A percentile compares a stretch with the other conserved stretches of the same genome.
Evolutionary conservation across 2,888 invertebrate species (phyloP).

Genomic region (Polietes domitor): DNA sequence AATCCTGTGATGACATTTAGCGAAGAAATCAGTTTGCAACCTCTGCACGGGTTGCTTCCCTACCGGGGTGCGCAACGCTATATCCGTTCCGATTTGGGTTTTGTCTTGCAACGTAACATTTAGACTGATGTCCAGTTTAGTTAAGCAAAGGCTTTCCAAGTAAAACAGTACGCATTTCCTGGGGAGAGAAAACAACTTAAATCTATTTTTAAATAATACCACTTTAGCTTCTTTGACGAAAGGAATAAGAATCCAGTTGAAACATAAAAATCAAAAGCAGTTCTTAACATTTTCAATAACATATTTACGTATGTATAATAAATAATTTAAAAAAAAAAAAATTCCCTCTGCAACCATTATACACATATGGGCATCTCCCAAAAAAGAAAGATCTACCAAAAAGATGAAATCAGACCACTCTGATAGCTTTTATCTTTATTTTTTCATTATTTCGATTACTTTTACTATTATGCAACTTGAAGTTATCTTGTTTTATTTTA

Average conservation of each 20-base stretch:
- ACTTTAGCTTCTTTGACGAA: neutral
- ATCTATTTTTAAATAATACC: no score
- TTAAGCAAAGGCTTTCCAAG: constrained; percentile 68
- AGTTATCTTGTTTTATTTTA: no score
- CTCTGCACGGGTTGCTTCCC: constrained; percentile 82
- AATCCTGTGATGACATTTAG: constrained; percentile 81
- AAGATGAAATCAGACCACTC: no score
- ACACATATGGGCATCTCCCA: no score
- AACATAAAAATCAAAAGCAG: neutral
- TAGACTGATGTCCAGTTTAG: constrained; percentile 72
- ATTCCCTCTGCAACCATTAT: no score
- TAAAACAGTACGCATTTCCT: constrained; percentile 55
- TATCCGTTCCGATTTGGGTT: constrained; percentile 83
- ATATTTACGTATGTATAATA: no score
- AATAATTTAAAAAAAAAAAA: no score
- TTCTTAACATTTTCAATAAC: neutral
- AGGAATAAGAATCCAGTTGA: neutral
- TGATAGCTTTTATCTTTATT: no score
- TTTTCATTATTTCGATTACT: no score
- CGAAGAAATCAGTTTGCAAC: constrained; percentile 80
- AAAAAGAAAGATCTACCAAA: no score
- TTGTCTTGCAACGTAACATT: constrained; percentile 81
- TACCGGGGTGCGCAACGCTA: constrained; percentile 80
- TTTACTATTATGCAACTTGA: no score
- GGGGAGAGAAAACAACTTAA: neutral